Percentiles rank a stretch among this genome's conserved stretches.
Evolutionary conservation across 1,140 invertebrate genomes (phyloP).

Genomic region (Drosophila pallidifrons): DNA sequence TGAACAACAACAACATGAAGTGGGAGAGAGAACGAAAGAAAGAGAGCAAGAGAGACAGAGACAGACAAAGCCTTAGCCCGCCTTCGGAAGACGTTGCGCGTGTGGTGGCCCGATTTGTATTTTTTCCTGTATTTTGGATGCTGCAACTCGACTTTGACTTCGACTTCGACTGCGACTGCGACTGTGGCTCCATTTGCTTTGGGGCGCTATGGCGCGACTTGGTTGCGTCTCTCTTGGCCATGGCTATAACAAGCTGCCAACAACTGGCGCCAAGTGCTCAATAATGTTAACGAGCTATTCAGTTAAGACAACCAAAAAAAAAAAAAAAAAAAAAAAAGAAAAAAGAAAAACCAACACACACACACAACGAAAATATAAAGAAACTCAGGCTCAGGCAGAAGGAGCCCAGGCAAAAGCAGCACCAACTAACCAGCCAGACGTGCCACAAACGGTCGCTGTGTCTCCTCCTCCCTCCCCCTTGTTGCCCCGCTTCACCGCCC

Average conservation of each 20-base stretch:
- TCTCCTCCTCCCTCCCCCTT: no score
- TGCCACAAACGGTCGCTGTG: constrained; percentile 53
- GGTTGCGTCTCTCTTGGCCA: constrained; percentile 37
- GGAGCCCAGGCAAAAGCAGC: constrained; percentile 37
- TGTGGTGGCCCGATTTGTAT: constrained; percentile 67
- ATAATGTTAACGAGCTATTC: constrained; percentile 85
- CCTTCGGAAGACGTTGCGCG: constrained; percentile 39
- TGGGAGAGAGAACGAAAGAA: background rate
- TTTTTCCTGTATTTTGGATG: constrained; percentile 36
- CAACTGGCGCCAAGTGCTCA: constrained; percentile 85
- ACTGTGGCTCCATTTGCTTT: constrained; percentile 36
- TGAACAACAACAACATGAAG: no score
- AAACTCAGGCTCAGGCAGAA: constrained; percentile 28
- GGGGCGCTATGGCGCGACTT: constrained; percentile 70
- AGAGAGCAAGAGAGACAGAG: background rate
- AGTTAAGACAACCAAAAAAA: constrained; percentile 77
- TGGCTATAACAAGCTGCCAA: constrained; percentile 83
- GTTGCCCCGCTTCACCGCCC: background rate
- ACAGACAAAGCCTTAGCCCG: background rate
- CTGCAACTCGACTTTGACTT: constrained; percentile 29
- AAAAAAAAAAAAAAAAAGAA: constrained; percentile 45
- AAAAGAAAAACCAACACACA: background rate
- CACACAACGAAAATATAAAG: constrained; percentile 26
- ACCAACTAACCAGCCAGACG: constrained; percentile 65
- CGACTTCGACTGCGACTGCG: background rate